Base-by-base conservation (phyloP, 2,888 invertebrate genomes). In the Hedya salicella region DNA sequence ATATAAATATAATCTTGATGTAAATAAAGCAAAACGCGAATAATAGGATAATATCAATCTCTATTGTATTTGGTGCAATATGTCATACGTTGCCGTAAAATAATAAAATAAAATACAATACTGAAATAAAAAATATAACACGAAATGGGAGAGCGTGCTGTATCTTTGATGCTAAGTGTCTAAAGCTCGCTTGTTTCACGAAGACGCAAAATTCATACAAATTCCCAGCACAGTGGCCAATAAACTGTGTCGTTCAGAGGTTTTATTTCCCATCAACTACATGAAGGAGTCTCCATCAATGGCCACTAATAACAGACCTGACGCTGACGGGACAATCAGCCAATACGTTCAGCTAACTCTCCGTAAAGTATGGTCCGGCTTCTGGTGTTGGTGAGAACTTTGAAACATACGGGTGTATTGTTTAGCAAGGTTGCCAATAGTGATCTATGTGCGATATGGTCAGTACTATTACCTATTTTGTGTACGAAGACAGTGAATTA, bases 311-410 rank as follows among this genome's bases (percentile, higher is more conserved):
- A 56, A 57, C 54, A 56, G 40, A 44, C 39, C 16, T 49, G 61
- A 60, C 63, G 46, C 16, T 49, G 61, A 61, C 63, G 46, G 63
- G 46, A 69, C 67, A 69, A 69, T 63, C 69, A 61, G 39, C 44
- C 67, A 30, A 64, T 67, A 68, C 16, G 56, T 67, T 57, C 52
- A 39, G 32, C 36, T 56, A 50, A 50, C 60, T 60, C 69, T 44
- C 56, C 17, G 61, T 67, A 69, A 63, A 63, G 48, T 39, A 36
- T 21, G 36, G 61, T 16, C 14, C 32, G 46, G 74, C 73, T 71
- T 73, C 72, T 71, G 73, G 68, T 68, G 48, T 65, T 68, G 19
- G 32, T 21, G 46, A 46, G 39, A 50, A 48, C 21, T 39, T 16
- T 36, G 52, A 52, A 52, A 53, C 42, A 32, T 19, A n/a, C 11